phyloP scores from a whole-genome alignment of 2,113 vertebrate species.

The Odocoileus hemionus region DNA sequence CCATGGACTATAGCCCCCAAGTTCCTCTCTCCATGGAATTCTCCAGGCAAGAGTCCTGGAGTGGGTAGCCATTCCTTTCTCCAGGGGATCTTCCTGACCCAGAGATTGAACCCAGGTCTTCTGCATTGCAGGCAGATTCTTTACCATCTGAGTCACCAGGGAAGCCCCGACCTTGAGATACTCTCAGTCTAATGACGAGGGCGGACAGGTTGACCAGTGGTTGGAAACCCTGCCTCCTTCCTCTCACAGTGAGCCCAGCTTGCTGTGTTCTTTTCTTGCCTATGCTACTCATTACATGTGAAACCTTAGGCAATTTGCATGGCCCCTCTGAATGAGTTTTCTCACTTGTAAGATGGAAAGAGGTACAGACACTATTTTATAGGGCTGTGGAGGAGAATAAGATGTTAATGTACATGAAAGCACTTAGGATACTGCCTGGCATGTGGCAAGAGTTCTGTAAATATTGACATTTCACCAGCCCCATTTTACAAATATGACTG shows the following conservation, averaged over 20 bases:
- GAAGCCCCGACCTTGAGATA: not conserved
- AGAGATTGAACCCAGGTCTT: not conserved
- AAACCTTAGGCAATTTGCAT: not conserved
- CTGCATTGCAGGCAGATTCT: not conserved
- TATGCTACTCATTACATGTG: not conserved
- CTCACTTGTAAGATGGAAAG: not conserved
- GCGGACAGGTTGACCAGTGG: not conserved
- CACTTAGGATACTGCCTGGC: not conserved
- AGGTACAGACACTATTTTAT: not conserved
- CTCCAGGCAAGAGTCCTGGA: not conserved
- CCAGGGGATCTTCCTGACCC: not conserved
- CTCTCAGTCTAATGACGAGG: not conserved
- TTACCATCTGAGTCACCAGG: not conserved
- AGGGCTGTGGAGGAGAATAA: not conserved
- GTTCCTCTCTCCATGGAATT: not conserved
- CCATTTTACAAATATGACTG: not conserved
- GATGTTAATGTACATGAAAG: not conserved
- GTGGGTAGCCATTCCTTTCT: not conserved
- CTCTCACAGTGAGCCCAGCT: not conserved
- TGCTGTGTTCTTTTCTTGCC: not conserved
- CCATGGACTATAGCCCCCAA: not conserved
- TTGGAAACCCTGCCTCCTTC: not conserved
- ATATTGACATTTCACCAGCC: not conserved
- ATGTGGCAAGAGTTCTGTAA: not conserved
- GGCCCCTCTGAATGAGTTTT: not conserved